phyloP scores from a whole-genome alignment of 2,797 vertebrate species.

The Siniperca obscura region DNA sequence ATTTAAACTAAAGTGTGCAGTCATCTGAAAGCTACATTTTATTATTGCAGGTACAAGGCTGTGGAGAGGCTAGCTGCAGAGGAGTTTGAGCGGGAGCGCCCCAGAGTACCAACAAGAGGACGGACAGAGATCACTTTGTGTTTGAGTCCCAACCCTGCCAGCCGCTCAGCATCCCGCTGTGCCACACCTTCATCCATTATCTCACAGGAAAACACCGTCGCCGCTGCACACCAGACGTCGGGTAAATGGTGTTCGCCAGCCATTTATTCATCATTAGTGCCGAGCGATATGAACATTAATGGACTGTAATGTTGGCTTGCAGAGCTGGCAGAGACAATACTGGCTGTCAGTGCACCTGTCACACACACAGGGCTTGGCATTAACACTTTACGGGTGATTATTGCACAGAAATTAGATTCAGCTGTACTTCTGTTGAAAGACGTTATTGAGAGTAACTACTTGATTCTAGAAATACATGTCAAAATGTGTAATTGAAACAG shows the following conservation, averaged over 20 bases:
- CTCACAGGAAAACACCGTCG: constrained; percentile 79
- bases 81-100: constrained; percentile 90
- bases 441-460: constrained; percentile 1
- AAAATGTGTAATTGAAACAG: not conserved
- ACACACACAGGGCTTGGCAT: constrained; percentile 30
- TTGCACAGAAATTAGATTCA: constrained; percentile 42
- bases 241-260: constrained; percentile 78
- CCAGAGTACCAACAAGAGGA: constrained; percentile 83
- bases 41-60: constrained; percentile 90
- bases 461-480: not conserved
- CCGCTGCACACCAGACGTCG: constrained; percentile 64
- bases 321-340: constrained; percentile 21
- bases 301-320: constrained; percentile 31
- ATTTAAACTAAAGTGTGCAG: not conserved
- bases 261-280: constrained; percentile 1
- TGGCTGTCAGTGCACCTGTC: constrained; percentile 23
- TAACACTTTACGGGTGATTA: constrained; percentile 35
- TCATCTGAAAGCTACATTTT: not conserved
- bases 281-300: constrained; percentile 14
- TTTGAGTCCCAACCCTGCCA: constrained; percentile 86
- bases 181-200: constrained; percentile 79
- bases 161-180: constrained; percentile 80
- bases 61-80: constrained; percentile 92
- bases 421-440: constrained; percentile 14
- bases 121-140: constrained; percentile 94